These are phyloP conservation scores for Nebria ingens DNA, from an alignment of 1,140 invertebrate genomes.

Conservation along the genomic window DNA sequence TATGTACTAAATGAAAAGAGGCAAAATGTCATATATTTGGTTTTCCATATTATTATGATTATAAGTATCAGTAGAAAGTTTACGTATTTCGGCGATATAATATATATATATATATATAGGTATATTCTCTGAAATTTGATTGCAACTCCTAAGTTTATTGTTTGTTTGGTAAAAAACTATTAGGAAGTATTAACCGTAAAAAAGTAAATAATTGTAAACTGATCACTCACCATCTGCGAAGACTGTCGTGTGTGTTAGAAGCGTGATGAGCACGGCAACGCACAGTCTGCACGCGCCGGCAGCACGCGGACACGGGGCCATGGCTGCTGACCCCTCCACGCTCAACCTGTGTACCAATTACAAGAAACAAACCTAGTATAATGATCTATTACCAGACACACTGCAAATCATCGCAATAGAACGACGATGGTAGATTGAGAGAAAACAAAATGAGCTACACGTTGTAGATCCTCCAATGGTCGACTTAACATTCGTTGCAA, in stretches of 20 bases:
- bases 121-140: too few species aligned
- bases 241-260: not conserved
- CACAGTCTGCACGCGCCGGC: not conserved
- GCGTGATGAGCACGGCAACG: not conserved
- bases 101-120: too few species aligned
- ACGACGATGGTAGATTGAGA: not conserved
- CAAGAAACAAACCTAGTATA: not conserved
- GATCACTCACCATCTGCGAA: conserved; percentile 1
- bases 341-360: conserved; percentile 5
- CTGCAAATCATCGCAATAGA: not conserved
- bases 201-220: not conserved
- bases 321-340: not conserved
- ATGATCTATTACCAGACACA: not conserved
- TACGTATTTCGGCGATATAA: too few species aligned
- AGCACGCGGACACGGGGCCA: not conserved
- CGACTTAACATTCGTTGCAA: not conserved
- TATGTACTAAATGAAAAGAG: too few species aligned
- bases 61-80: too few species aligned
- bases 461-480: not conserved
- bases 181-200: too few species aligned
- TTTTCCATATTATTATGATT: too few species aligned
- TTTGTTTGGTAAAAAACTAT: too few species aligned
- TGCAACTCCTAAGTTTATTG: too few species aligned
- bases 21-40: too few species aligned
- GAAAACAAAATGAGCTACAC: not conserved